Evolutionary conservation across 92 coral and sea anemone species (phyloP).

Genomic region (Meandrina meandrites): DNA sequence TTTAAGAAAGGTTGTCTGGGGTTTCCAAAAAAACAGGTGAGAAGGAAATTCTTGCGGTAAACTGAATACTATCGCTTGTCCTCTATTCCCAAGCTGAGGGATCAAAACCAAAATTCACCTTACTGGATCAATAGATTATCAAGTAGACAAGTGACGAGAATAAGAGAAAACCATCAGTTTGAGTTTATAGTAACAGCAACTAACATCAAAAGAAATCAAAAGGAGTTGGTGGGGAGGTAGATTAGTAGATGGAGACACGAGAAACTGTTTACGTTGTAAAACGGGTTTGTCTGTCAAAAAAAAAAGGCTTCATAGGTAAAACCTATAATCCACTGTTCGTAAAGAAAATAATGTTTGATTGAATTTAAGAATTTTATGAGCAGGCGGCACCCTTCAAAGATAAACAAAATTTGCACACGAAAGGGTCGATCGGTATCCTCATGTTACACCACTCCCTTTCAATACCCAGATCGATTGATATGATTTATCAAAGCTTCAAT

Average conservation of each 20-base stretch:
- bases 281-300: background rate
- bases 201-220: too few species aligned
- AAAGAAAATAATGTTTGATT: background rate
- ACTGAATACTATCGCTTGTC: too few species aligned
- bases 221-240: too few species aligned
- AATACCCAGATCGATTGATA: background rate
- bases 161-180: too few species aligned
- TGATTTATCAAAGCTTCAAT: background rate
- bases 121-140: too few species aligned
- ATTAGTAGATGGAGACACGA: background rate
- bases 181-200: too few species aligned
- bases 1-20: background rate
- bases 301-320: background rate
- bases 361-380: background rate
- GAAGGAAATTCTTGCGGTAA: too few species aligned
- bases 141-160: too few species aligned
- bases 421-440: background rate
- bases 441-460: background rate
- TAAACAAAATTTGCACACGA: background rate
- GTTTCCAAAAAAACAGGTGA: too few species aligned
- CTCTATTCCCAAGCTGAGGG: too few species aligned
- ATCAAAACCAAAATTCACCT: too few species aligned
- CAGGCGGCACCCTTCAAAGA: background rate
- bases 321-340: background rate
- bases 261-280: background rate